Base-by-base conservation (phyloP, 1,140 invertebrate species). In the Babylonia areolata region DNA sequence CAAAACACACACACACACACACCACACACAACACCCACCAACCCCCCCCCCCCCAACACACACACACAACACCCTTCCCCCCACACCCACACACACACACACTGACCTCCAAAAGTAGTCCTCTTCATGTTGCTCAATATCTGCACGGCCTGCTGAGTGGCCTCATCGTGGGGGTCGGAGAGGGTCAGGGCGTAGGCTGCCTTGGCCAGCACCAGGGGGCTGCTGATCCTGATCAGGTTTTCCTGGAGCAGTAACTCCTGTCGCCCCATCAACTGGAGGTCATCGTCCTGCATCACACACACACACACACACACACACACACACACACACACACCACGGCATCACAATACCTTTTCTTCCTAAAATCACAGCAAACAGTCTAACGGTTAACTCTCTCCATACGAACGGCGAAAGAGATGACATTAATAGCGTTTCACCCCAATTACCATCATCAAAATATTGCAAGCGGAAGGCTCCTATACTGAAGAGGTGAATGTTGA, bases 151-250 rank as follows among this genome's bases (percentile, higher is more conserved):
- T 69, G 0, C 6, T 15, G 35, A n/a, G 71, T 84, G 0, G 31
- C 11, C 39, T 71, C 33, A 0, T 51, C 42, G 20, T 17, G 6
- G 2, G 69, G 64, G 73, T 79, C 79, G 31, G 28, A 42, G 31
- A 88, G 42, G 28, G 77, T 77, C 3, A 88, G 75, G 5, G 87
- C 87, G 79, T 88, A 88, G 17, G 81, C 81, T 11, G 80, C 39
- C 77, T 88, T 88, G 39, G 87, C 84, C 54, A 88, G 39, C 23
- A 86, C 85, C 37, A 88, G 28, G 2, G 87, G 85, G 23, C 58
- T 78, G 2, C 31, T 51, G 1, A 88, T 84, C 6, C 28, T 58
- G 0, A 73, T n/a, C 11, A 86, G 28, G 54, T 81, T 51, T 3
- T 84, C 79, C 31, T 42, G 39, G 28, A 88, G 40, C 40, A 75